Percentiles rank a stretch among this genome's conserved stretches.
phyloP scores from a whole-genome alignment of 2,797 vertebrate genomes.

The Chloroceryle inda region DNA sequence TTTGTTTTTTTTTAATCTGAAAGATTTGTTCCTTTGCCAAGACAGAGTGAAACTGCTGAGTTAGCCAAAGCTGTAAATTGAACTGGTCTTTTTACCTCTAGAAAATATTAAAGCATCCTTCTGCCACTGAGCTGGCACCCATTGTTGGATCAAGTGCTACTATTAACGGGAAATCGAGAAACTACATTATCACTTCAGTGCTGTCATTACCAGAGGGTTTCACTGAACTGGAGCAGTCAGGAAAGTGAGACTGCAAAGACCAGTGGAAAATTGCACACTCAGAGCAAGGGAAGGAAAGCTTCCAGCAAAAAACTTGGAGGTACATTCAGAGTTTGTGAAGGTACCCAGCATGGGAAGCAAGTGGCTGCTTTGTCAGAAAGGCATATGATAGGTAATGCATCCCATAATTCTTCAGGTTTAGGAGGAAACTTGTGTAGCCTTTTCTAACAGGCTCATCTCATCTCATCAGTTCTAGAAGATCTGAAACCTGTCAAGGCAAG shows the following conservation, averaged over 20 bases:
- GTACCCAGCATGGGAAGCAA: neutral
- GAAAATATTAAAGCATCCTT: constrained; percentile 74
- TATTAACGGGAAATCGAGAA: constrained; percentile 73
- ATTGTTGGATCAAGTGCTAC: constrained; percentile 74
- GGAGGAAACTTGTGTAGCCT: neutral
- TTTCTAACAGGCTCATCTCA: neutral
- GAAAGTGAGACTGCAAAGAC: constrained; percentile 25
- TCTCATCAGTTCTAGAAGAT: constrained; percentile 12
- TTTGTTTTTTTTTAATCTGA: constrained; percentile 36
- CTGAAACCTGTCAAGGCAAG: constrained; percentile 8
- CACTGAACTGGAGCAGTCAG: constrained; percentile 35
- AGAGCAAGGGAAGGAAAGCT: neutral
- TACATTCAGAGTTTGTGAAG: neutral
- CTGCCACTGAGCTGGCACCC: constrained; percentile 71
- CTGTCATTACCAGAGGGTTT: constrained; percentile 75
- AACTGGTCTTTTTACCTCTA: constrained; percentile 71
- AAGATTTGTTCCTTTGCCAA: constrained; percentile 51
- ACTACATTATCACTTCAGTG: constrained; percentile 73
- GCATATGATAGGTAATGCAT: neutral
- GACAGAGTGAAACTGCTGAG: constrained; percentile 67
- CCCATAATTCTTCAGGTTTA: neutral
- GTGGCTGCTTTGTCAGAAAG: constrained; percentile 6
- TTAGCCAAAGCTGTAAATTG: constrained; percentile 63
- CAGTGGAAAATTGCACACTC: constrained; percentile 1
- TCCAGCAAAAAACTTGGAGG: neutral